Evolutionary conservation across 2,113 vertebrate genomes (phyloP).

Genomic region (Strigops habroptila): DNA sequence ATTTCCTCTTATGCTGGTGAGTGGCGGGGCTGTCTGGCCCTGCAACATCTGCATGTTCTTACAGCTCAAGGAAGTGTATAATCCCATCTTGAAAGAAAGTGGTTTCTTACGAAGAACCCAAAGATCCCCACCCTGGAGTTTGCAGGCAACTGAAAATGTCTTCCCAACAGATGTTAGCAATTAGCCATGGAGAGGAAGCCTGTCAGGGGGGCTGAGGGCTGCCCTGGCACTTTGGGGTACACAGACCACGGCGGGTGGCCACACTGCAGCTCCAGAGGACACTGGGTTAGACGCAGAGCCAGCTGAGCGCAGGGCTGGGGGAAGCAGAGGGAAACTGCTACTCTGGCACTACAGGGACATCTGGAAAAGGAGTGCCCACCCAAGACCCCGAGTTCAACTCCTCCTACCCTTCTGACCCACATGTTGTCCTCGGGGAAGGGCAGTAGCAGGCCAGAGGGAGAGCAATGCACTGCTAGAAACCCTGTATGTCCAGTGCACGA

Average conservation of each 20-base stretch:
- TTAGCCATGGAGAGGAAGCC: not conserved
- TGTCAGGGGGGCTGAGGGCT: accelerated
- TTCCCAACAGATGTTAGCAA: not conserved
- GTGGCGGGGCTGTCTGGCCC: not conserved
- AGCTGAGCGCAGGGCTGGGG: accelerated
- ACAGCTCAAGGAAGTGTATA: not conserved
- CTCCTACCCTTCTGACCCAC: not conserved
- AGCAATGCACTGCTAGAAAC: not conserved
- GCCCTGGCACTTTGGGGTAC: not conserved
- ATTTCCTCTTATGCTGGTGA: not conserved
- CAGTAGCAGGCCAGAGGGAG: accelerated
- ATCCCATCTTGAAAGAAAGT: slow-evolving; percentile 8
- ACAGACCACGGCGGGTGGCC: accelerated
- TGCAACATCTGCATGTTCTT: not conserved
- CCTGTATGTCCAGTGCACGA: accelerated
- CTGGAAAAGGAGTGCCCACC: not conserved
- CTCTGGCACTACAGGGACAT: accelerated
- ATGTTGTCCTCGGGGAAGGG: not conserved
- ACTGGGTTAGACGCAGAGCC: not conserved
- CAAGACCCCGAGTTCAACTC: not conserved
- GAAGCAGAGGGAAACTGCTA: not conserved
- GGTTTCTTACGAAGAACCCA: slow-evolving; percentile 9
- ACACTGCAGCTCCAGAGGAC: accelerated
- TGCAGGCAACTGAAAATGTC: not conserved
- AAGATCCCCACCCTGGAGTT: not conserved